A percentile compares a stretch with the other conserved stretches of the same genome.
Evolutionary conservation across 2,888 invertebrate genomes (phyloP).

Genomic region (Nephrotoma guestfalica): DNA sequence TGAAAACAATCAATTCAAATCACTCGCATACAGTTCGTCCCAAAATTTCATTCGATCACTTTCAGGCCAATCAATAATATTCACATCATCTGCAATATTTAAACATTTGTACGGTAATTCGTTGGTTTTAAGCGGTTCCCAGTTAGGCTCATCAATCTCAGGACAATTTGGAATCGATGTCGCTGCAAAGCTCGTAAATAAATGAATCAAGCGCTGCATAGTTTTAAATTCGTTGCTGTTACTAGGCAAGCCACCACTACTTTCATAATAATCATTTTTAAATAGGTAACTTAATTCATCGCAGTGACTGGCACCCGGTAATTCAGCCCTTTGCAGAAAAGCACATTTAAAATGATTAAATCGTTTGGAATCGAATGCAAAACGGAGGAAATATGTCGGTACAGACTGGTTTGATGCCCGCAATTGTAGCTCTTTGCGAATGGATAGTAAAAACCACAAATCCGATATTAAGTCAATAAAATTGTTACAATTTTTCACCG

Average conservation of each 20-base stretch:
- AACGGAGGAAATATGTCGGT: slow-evolving; percentile 28
- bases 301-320: slow-evolving; percentile 24
- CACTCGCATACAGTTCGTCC: slow-evolving; percentile 13
- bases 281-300: slow-evolving; percentile 29
- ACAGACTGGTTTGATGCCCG: slow-evolving; percentile 14
- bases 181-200: slow-evolving; percentile 52
- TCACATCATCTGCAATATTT: slow-evolving; percentile 11
- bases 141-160: neutral
- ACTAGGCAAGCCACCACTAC: neutral
- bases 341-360: slow-evolving; percentile 23
- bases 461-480: neutral
- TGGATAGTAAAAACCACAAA: neutral
- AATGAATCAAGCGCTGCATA: slow-evolving; percentile 28
- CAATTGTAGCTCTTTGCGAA: neutral
- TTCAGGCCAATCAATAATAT: slow-evolving; percentile 22
- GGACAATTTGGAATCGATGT: slow-evolving; percentile 28
- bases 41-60: slow-evolving; percentile 22
- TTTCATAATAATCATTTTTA: slow-evolving; percentile 12
- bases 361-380: slow-evolving; percentile 29
- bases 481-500: slow-evolving; percentile 5
- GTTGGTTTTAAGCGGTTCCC: neutral
- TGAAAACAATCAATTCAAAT: neutral
- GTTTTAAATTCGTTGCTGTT: slow-evolving; percentile 18
- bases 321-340: slow-evolving; percentile 15
- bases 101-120: neutral